Evolutionary conservation across 1,140 invertebrate species (phyloP).

Genomic region (Lepidurus apus): DNA sequence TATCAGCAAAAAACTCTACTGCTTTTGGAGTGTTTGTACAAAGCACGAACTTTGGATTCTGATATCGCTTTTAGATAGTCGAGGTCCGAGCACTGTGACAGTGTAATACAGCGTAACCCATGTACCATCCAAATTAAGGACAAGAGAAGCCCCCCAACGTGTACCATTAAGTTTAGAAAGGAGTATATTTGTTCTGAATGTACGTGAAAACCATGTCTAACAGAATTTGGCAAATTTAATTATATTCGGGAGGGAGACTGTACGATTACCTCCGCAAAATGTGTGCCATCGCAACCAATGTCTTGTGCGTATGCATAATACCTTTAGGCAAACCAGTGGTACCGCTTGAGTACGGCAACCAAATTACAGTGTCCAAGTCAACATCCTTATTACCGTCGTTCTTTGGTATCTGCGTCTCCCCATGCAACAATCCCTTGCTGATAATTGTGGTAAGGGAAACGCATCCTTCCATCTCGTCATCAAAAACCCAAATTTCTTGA

Average conservation of each 20-base stretch:
- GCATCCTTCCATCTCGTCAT: neutral
- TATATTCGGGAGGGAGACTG: neutral
- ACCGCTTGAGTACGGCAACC: constrained; percentile 36
- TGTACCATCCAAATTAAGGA: neutral
- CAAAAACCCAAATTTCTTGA: neutral
- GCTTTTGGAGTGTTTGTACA: neutral
- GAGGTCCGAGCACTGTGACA: neutral
- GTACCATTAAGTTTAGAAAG: constrained; percentile 21
- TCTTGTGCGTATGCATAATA: constrained; percentile 40
- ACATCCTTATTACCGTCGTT: neutral
- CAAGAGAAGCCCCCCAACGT: neutral
- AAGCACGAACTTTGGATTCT: neutral
- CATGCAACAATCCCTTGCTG: neutral
- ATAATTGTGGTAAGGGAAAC: neutral
- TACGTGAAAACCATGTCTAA: too few species aligned
- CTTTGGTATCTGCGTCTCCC: neutral
- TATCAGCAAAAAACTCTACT: neutral
- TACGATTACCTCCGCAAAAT: neutral
- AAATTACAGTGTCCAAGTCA: constrained; percentile 26
- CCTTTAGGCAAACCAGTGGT: constrained; percentile 38
- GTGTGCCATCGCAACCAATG: constrained; percentile 14
- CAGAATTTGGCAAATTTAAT: neutral
- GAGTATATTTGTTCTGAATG: neutral
- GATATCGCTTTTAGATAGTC: neutral
- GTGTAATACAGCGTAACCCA: neutral